These are phyloP conservation scores for Cheiracanthium punctorium DNA, from an alignment of 2,888 invertebrate genomes.

Conservation along the genomic window DNA sequence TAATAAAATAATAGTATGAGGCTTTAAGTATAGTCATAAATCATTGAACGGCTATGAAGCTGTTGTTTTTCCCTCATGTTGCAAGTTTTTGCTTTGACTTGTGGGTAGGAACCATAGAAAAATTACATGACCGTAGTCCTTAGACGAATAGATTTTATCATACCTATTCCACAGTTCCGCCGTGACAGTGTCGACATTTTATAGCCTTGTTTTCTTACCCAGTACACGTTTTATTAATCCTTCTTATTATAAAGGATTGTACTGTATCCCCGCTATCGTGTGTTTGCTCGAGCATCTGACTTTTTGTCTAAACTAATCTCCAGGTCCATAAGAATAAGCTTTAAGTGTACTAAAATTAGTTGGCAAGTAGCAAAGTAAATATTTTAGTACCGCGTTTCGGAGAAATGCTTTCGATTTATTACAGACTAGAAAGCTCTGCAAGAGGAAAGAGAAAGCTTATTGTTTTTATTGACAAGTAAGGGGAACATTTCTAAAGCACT, in stretches of 20 bases:
- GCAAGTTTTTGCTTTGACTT: no score
- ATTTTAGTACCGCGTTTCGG: background rate
- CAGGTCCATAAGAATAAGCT: background rate
- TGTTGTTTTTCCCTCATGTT: no score
- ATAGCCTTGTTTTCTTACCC: no score
- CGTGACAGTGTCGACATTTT: no score
- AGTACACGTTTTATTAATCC: background rate
- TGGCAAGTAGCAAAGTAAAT: background rate
- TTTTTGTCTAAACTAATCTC: background rate
- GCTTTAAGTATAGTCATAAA: no score
- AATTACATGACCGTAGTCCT: no score
- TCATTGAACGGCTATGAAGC: no score
- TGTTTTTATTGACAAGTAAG: slow-evolving; percentile 7
- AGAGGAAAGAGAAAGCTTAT: background rate
- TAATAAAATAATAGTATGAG: no score
- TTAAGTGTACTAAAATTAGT: background rate
- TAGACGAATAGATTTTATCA: no score
- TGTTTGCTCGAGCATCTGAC: background rate
- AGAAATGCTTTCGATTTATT: background rate
- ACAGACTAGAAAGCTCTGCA: background rate
- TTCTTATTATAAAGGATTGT: background rate
- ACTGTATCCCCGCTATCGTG: background rate
- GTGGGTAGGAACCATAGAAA: no score
- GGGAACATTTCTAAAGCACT: background rate
- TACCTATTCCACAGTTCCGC: no score